These are phyloP conservation scores for Ectropis grisescens DNA, from an alignment of 1,140 invertebrate genomes.

Conservation along the genomic window DNA sequence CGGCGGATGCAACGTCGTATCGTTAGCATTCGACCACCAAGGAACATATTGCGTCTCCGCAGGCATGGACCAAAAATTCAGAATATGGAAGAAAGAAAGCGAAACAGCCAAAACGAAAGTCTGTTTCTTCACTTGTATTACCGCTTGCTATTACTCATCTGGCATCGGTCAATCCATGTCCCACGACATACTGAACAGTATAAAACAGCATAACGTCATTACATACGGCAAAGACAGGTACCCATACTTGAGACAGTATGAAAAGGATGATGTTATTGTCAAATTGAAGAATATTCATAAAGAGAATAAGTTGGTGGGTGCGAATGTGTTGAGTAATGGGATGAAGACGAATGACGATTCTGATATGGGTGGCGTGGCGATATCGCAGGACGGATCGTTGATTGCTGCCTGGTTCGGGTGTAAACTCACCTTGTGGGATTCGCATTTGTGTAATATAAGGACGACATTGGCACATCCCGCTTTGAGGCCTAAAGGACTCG, in stretches of 20 bases:
- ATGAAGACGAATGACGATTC: constrained; percentile 15
- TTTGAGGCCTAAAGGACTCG: constrained; percentile 44
- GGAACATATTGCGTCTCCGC: constrained; percentile 51
- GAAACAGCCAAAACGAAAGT: constrained; percentile 20
- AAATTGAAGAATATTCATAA: constrained; percentile 48
- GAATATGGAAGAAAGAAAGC: constrained; percentile 44
- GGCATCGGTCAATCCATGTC: constrained; percentile 34
- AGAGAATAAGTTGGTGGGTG: constrained; percentile 13
- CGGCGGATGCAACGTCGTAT: constrained; percentile 46
- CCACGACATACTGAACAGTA: constrained; percentile 33
- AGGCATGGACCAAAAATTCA: constrained; percentile 47
- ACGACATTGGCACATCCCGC: constrained; percentile 54
- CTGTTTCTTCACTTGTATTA: constrained; percentile 36
- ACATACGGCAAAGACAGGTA: constrained; percentile 13
- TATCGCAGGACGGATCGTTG: constrained; percentile 60
- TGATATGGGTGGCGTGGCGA: constrained; percentile 50
- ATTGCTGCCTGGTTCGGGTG: constrained; percentile 65
- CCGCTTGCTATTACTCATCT: constrained; percentile 57
- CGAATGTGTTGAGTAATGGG: constrained; percentile 3
- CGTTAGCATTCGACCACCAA: constrained; percentile 36
- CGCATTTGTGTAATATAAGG: constrained; percentile 41
- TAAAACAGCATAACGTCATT: constrained; percentile 35
- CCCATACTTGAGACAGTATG: constrained; percentile 26
- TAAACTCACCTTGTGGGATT: constrained; percentile 60
- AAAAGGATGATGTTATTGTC: constrained; percentile 31